A percentile compares a stretch with the other conserved stretches of the same genome.
These are phyloP conservation scores for Chelonoidis abingdonii DNA, from an alignment of 2,113 vertebrate species.

Conservation along the genomic window DNA sequence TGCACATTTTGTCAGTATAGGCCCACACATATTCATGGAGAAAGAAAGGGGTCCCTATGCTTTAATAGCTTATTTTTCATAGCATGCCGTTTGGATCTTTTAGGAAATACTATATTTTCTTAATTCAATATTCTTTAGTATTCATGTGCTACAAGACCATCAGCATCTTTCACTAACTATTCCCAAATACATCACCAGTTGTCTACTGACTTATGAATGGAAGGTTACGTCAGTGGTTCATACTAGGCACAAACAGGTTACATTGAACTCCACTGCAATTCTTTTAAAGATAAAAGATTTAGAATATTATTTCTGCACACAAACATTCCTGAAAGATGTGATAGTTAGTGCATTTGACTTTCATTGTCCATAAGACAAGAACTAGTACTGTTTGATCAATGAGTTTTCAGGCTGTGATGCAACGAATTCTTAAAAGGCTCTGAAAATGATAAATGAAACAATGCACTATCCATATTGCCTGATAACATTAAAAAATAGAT, in stretches of 20 bases:
- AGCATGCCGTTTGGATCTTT: neutral
- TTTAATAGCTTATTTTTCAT: neutral
- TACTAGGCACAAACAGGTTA: neutral
- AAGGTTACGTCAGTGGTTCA: neutral
- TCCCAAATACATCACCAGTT: conserved; percentile 6
- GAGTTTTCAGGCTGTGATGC: neutral
- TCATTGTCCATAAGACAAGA: neutral
- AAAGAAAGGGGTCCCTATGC: neutral
- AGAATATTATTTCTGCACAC: neutral
- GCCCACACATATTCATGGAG: neutral
- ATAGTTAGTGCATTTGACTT: neutral
- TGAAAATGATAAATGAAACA: neutral
- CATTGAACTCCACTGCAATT: neutral
- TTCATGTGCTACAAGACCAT: neutral
- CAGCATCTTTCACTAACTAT: neutral
- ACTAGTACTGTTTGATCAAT: fast-evolving
- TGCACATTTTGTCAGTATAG: neutral
- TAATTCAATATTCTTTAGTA: neutral
- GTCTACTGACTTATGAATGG: neutral
- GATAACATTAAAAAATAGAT: neutral
- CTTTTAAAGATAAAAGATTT: neutral
- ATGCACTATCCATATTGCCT: neutral
- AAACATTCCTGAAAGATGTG: neutral
- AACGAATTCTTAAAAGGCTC: neutral
- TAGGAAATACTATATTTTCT: neutral